Base-by-base conservation (phyloP, 2,113 vertebrate genomes). In the Menura novaehollandiae region DNA sequence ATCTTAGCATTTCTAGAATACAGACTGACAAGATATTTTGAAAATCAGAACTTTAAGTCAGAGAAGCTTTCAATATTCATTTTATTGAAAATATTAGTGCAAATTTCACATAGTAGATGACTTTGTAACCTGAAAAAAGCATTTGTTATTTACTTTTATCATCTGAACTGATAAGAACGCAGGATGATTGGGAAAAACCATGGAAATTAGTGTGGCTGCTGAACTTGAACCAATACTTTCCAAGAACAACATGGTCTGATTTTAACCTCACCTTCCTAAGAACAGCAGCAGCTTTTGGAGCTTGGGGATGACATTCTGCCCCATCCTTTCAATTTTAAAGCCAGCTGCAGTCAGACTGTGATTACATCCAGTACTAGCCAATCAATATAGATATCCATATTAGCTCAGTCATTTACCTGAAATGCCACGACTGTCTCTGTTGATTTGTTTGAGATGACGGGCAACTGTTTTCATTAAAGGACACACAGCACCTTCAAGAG, bases 391-490 rank as follows among this genome's bases (percentile, higher is more conserved):
- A 63, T 10, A 55, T 35, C 83, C 60, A 53, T 41, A 44, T 46
- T 35, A 83, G 88, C 6, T 4, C 43, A 77, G 64, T 41, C 28
- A 82, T 96, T 95, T 98, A 99, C 99, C 99, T 98, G 98, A 98
- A 93, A 98, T 88, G 84, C 98, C 95, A 84, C 92, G 84, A 41
- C 97, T 97, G 77, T 98, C 98, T 93, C 97, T 97, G 85, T 96
- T 95, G 73, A 95, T 91, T 80, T 98, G 97, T 67, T 94, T 97
- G 96, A 98, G 98, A 52, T 97, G 98, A 94, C 35, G 93, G 39
- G 97, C 97, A 66, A 98, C 97, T 53, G 97, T 95, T 92, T 95
- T 98, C 96, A 99, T 88, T 59, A 94, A 39, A 77, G 99, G 99
- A 93, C 99, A 99, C 22, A 95, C 73, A 22, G 95, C 51, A 96